A percentile compares a stretch with the other conserved stretches of the same genome.
Conservation (phyloP, 2,797 vertebrate genomes). For the Chromobotia macracanthus region DNA sequence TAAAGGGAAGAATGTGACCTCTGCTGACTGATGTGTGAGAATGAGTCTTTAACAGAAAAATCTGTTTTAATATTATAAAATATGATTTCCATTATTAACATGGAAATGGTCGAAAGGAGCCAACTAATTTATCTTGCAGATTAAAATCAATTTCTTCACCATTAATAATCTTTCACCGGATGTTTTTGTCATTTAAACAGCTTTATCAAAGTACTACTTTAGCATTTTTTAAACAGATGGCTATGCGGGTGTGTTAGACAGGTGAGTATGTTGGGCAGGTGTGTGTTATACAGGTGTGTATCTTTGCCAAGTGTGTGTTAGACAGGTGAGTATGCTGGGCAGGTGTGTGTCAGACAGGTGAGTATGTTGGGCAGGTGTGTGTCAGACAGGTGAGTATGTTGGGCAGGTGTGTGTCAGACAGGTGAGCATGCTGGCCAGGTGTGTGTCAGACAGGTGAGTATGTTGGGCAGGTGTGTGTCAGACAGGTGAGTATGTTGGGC, state of each 20-base stretch:
- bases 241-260: not conserved
- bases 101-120: not conserved
- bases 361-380: slow-evolving; percentile 35
- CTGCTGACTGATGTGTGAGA: not conserved
- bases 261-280: not conserved
- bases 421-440: not conserved
- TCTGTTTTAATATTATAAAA: not conserved
- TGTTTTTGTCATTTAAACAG: slow-evolving; percentile 16
- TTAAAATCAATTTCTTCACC: not conserved
- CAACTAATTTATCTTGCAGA: not conserved
- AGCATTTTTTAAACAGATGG: not conserved
- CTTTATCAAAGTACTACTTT: slow-evolving; percentile 2
- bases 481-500: not conserved
- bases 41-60: not conserved
- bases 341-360: slow-evolving; percentile 23
- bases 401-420: not conserved
- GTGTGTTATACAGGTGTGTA: slow-evolving; percentile 22
- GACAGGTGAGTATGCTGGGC: not conserved
- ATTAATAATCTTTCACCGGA: not conserved
- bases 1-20: slow-evolving; percentile 33
- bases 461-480: slow-evolving; percentile 21
- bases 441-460: too few relatives aligned
- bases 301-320: not conserved
- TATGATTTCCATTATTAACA: not conserved
- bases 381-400: slow-evolving; percentile 9